A percentile compares a stretch with the other conserved stretches of the same genome.
phyloP scores from a whole-genome alignment of 2,113 vertebrate species.

The Malurus alboscapulatus region DNA sequence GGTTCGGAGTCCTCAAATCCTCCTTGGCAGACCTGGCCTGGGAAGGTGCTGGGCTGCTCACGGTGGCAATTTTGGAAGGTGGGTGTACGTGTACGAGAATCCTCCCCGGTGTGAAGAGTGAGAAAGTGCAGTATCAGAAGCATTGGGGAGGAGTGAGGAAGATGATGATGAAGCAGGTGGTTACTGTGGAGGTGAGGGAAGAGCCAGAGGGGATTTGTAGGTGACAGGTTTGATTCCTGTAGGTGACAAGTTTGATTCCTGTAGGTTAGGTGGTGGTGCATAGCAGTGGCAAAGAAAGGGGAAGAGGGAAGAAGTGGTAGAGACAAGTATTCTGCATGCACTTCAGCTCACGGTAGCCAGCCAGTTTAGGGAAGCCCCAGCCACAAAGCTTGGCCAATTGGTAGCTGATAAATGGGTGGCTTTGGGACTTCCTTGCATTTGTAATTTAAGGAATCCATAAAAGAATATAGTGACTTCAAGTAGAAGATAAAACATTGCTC shows the following conservation, averaged over 20 bases:
- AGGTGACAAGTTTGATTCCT: not conserved
- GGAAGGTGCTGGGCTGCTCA: not conserved
- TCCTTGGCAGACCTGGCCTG: not conserved
- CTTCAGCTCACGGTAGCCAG: not conserved
- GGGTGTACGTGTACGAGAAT: not conserved
- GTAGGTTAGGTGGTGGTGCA: not conserved
- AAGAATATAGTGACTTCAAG: not conserved
- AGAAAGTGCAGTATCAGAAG: not conserved
- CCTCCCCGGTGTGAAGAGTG: not conserved
- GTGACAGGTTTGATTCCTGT: not conserved
- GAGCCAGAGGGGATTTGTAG: not conserved
- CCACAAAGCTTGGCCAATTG: not conserved
- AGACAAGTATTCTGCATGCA: fast-evolving
- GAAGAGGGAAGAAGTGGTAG: not conserved
- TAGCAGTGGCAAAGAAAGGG: not conserved
- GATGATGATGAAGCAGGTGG: not conserved
- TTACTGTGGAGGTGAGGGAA: not conserved
- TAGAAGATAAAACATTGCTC: not conserved
- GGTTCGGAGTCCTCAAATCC: not conserved
- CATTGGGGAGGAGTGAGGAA: not conserved
- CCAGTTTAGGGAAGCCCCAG: not conserved
- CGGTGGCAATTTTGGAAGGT: not conserved
- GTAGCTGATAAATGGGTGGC: not conserved
- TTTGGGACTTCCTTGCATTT: not conserved
- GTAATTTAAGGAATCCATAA: not conserved